These are phyloP conservation scores for Burhinus oedicnemus DNA, from an alignment of 2,113 vertebrate genomes.

Conservation along the genomic window DNA sequence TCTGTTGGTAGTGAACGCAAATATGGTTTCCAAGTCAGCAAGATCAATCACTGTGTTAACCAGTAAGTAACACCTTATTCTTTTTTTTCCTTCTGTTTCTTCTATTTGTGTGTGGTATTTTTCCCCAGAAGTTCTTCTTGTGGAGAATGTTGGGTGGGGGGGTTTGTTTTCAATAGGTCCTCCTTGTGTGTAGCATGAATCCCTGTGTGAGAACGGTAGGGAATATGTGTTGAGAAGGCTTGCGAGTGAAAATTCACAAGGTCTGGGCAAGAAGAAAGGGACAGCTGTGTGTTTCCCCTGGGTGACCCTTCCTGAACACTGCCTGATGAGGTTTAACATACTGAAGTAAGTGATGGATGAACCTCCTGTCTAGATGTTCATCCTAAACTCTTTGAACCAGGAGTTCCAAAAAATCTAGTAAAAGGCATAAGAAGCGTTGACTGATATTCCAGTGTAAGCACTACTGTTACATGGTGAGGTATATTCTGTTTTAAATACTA, in stretches of 20 bases:
- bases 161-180: background rate
- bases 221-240: background rate
- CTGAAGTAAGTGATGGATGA: background rate
- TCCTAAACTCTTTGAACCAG: background rate
- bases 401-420: background rate
- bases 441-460: background rate
- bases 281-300: background rate
- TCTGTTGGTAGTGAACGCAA: constrained; percentile 80
- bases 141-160: background rate
- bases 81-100: background rate
- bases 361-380: background rate
- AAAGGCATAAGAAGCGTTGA: background rate
- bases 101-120: background rate
- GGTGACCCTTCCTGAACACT: background rate
- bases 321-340: background rate
- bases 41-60: constrained; percentile 87
- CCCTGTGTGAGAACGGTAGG: background rate
- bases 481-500: background rate
- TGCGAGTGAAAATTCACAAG: background rate
- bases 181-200: background rate
- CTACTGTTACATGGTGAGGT: accelerated
- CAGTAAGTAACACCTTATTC: constrained; percentile 78
- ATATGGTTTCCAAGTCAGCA: constrained; percentile 80
- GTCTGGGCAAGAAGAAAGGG: background rate
- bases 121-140: background rate